These are phyloP conservation scores for Eristalis tenax DNA, from an alignment of 2,888 invertebrate species.

Conservation along the genomic window DNA sequence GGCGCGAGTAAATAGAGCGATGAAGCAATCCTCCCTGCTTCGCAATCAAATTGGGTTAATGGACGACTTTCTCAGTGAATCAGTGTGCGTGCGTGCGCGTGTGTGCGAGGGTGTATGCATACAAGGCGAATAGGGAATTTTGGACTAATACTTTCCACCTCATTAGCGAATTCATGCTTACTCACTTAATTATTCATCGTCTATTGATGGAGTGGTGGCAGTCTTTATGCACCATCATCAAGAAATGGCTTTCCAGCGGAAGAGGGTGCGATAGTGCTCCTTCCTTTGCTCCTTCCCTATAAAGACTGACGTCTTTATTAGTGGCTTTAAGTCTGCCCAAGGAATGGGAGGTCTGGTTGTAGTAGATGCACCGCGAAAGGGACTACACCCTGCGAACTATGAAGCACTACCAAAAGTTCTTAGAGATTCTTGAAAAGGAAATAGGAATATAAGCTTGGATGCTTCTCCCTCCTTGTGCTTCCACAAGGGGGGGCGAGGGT, in stretches of 20 bases:
- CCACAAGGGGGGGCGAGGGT: not conserved
- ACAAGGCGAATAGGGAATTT: conserved; percentile 19
- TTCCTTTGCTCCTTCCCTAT: not conserved
- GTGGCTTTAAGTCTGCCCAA: not conserved
- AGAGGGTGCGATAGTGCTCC: not conserved
- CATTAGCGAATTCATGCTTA: conserved; percentile 44
- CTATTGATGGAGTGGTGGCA: conserved; percentile 38
- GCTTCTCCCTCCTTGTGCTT: not conserved
- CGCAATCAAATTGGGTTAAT: conserved; percentile 20
- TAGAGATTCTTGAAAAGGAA: not conserved
- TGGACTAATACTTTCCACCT: conserved; percentile 34
- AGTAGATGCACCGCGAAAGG: not conserved
- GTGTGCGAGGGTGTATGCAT: not conserved
- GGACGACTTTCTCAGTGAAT: conserved; percentile 1
- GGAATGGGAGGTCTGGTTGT: not conserved
- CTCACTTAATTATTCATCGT: conserved; percentile 60
- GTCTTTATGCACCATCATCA: conserved; percentile 41
- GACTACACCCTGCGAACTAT: not conserved
- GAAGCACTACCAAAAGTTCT: not conserved
- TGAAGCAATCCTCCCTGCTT: conserved; percentile 5
- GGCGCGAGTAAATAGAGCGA: conserved; percentile 33
- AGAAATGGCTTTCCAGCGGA: conserved; percentile 30
- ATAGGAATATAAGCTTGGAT: not conserved
- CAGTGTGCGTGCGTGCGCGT: not conserved
- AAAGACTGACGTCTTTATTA: conserved; percentile 21